Evolutionary conservation across 2,888 invertebrate genomes (phyloP).

Genomic region (Chrysolina americana): DNA sequence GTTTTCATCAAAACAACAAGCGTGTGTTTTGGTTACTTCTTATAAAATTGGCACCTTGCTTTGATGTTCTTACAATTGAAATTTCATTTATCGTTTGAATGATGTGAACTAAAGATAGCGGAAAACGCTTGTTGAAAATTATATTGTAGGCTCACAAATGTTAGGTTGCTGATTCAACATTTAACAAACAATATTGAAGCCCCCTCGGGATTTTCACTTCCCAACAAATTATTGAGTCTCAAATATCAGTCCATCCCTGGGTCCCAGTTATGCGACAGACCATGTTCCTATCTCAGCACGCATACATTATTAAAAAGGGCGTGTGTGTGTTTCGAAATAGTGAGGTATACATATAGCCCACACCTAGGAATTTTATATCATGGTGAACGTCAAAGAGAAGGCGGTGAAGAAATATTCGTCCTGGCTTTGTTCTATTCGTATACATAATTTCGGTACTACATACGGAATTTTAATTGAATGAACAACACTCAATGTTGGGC

Average conservation of each 20-base stretch:
- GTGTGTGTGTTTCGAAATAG: not conserved
- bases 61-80: too few relatives aligned
- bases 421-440: not conserved
- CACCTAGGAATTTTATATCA: conserved; percentile 5
- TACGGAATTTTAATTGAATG: not conserved
- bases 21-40: too few relatives aligned
- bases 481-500: not conserved
- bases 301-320: not conserved
- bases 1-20: too few relatives aligned
- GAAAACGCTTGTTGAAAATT: not conserved
- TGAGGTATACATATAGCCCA: not conserved
- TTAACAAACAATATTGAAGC: not conserved
- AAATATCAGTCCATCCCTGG: not conserved
- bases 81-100: too few relatives aligned
- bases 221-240: not conserved
- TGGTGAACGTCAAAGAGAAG: not conserved
- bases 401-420: not conserved
- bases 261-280: not conserved
- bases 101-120: too few relatives aligned
- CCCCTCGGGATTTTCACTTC: not conserved
- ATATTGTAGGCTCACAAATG: not conserved
- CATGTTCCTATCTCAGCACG: not conserved
- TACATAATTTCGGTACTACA: not conserved
- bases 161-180: not conserved
- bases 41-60: too few relatives aligned